These are phyloP conservation scores for Toxotes chatareus DNA, from an alignment of 2,113 vertebrate genomes.

Conservation along the genomic window DNA sequence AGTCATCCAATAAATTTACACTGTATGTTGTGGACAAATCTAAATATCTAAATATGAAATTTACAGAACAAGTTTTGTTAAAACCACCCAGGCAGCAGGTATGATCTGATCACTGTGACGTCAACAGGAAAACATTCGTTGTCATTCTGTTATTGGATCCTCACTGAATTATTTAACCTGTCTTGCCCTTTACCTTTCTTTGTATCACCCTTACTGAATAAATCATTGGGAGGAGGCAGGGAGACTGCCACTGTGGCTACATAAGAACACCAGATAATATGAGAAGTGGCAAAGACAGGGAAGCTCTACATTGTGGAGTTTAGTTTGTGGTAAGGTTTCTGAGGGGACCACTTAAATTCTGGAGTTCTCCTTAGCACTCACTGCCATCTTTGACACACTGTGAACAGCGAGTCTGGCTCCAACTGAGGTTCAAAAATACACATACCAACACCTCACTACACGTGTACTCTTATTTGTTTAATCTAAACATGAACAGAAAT, in stretches of 20 bases:
- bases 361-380: background rate
- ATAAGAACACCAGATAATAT: background rate
- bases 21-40: background rate
- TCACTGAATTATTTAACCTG: slow-evolving; percentile 73
- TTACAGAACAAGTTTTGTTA: background rate
- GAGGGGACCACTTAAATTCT: background rate
- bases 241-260: background rate
- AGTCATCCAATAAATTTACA: background rate
- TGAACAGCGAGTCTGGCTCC: background rate
- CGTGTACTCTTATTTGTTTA: no score
- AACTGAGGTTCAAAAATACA: background rate
- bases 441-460: background rate
- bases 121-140: slow-evolving; percentile 1
- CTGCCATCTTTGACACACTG: background rate
- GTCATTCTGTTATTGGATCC: slow-evolving; percentile 50
- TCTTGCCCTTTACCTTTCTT: slow-evolving; percentile 43
- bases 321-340: no score
- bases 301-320: no score
- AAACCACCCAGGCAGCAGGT: background rate
- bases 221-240: slow-evolving; percentile 35
- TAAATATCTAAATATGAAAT: background rate
- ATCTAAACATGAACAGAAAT: no score
- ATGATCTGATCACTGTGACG: background rate
- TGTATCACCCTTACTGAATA: slow-evolving; percentile 55
- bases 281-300: background rate